Conservation (phyloP, 1,140 invertebrate genomes). For the Cydia strobilella region DNA sequence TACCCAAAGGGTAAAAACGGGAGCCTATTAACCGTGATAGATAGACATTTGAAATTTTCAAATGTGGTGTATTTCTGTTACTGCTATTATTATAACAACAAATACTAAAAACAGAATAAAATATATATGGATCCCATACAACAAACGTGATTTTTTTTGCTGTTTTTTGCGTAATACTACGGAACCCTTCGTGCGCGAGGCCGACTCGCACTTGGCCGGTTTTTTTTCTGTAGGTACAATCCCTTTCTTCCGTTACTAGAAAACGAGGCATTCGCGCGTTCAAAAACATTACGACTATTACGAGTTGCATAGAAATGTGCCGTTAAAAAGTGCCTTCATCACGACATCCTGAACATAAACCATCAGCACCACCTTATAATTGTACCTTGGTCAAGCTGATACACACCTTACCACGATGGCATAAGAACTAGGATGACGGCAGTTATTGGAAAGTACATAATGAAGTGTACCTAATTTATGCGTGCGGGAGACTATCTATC, state of each 20-base stretch:
- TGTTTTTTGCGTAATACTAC: too few relatives aligned
- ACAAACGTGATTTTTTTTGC: too few relatives aligned
- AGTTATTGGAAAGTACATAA: not conserved
- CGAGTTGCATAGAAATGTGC: not conserved
- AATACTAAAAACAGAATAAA: too few relatives aligned
- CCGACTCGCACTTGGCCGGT: too few relatives aligned
- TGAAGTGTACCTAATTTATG: constrained; percentile 19
- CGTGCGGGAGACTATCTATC: not conserved
- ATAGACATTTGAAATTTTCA: too few relatives aligned
- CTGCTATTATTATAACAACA: too few relatives aligned
- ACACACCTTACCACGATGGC: not conserved
- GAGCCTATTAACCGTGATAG: too few relatives aligned
- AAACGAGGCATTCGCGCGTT: constrained; percentile 19
- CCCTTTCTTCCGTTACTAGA: not conserved
- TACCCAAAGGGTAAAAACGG: too few relatives aligned
- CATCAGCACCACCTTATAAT: not conserved
- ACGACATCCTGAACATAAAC: constrained; percentile 27
- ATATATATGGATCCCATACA: too few relatives aligned
- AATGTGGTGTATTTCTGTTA: too few relatives aligned
- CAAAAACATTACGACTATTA: constrained; percentile 9
- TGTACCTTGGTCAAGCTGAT: not conserved
- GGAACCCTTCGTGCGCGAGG: too few relatives aligned
- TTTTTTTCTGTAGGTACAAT: not conserved
- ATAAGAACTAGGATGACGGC: not conserved
- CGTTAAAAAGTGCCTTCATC: constrained; percentile 23